These are phyloP conservation scores for Drosophila oshimai DNA, from an alignment of 1,140 invertebrate genomes.

Conservation along the genomic window DNA sequence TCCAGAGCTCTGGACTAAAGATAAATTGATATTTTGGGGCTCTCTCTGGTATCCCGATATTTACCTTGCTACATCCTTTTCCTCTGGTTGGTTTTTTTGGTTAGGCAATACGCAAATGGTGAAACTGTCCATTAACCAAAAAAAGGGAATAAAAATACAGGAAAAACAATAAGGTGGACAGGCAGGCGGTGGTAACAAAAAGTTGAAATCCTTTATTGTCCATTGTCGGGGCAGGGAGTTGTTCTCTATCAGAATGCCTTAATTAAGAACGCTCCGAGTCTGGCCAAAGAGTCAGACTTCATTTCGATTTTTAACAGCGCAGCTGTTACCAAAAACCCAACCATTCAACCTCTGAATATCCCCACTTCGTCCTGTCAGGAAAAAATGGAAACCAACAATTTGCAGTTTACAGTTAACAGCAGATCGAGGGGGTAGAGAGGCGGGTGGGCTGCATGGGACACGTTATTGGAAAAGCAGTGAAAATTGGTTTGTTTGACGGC, in stretches of 20 bases:
- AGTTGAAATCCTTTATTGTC: conserved; percentile 61
- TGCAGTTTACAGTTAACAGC: conserved; percentile 69
- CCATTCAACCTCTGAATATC: conserved; percentile 8
- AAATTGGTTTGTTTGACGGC: conserved; percentile 78
- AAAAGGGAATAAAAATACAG: conserved; percentile 10
- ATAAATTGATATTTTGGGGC: conserved; percentile 74
- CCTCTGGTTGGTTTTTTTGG: conserved; percentile 4
- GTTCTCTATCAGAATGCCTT: conserved; percentile 70
- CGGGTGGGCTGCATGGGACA: conserved; percentile 21
- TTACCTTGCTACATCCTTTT: conserved; percentile 24
- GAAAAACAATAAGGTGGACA: conserved; percentile 33
- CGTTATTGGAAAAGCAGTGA: conserved; percentile 73
- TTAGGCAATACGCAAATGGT: conserved; percentile 55
- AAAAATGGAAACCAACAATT: conserved; percentile 68
- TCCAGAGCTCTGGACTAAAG: conserved; percentile 51
- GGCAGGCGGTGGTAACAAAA: conserved; percentile 16
- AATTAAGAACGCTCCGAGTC: conserved; percentile 65
- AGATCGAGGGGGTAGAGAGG: conserved; percentile 1
- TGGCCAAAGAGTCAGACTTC: conserved; percentile 51
- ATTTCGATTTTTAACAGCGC: conserved; percentile 55
- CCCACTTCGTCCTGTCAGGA: conserved; percentile 25
- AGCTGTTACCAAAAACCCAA: conserved; percentile 46
- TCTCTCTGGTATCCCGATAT: conserved; percentile 37
- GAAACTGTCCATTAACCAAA: conserved; percentile 60
- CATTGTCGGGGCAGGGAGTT: conserved; percentile 46